Evolutionary conservation across 1,140 invertebrate genomes (phyloP), one percentile per base, ranked within the genome.

Genomic region (Maconellicoccus hirsutus): DNA sequence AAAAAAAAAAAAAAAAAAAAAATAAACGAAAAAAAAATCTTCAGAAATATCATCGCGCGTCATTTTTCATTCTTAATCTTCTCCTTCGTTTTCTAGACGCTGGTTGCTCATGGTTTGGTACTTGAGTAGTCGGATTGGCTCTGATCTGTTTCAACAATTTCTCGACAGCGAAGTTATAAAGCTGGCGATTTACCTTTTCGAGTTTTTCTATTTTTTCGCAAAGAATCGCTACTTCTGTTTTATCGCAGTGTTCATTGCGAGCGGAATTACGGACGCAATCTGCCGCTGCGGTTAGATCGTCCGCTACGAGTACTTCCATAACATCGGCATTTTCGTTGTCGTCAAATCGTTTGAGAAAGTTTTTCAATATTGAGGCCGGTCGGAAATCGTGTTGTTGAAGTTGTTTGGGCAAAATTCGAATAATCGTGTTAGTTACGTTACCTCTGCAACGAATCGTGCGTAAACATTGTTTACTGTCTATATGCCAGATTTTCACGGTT

Each of bases 401-500:
- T 38, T 70, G 38, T 23, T 19, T 66, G 0, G 75, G 73, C 21
- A 71, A 78, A 14, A 82, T 77, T 0, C 80, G 78, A 71, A 90
- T 84, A 61, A 85, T 83, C 0, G 86, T 83, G 79, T 92, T 90
- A 4, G 84, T 89, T 0, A 93, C 82, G 4, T 84, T 76, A 21
- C 88, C 89, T 78, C 89, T 90, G 74, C 90, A 87, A 22, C 80
- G 78, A 25, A 94, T 81, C 12, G 82, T 86, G 73, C 85, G 84
- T 12, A 90, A 78, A 70, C 88, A 84, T 75, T 92, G 89, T 59
- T 83, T 79, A 77, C 89, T 92, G 29, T 77, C 76, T 38, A 93
- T 85, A 74, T 94, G 86, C 92, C 92, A 95, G 23, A 93, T 75
- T 74, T 87, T 85, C 0, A 93, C 86, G 71, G 81, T 83, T 25